phyloP scores from a whole-genome alignment of 2,888 invertebrate genomes.

The Teinopalpus imperialis region DNA sequence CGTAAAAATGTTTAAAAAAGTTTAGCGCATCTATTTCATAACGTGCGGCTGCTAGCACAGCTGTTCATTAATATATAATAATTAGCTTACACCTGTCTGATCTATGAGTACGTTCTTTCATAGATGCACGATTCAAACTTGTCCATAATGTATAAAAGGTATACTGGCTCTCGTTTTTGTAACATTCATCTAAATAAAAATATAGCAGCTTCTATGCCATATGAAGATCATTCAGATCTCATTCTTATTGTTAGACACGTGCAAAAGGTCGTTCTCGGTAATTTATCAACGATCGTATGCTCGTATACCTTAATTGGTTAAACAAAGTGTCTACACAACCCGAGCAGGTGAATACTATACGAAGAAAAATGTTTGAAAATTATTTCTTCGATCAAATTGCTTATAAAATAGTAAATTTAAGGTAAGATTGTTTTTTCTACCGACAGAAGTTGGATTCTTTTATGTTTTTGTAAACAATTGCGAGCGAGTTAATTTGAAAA shows the following conservation, averaged over 20 bases:
- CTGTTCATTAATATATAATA: slow-evolving; percentile 54
- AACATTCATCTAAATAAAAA: slow-evolving; percentile 2
- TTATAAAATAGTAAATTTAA: slow-evolving; percentile 23
- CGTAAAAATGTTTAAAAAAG: neutral
- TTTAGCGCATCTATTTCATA: too few relatives aligned
- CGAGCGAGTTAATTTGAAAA: slow-evolving; percentile 7
- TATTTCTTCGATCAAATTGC: slow-evolving; percentile 26
- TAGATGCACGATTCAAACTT: slow-evolving; percentile 5
- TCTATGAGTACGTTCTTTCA: slow-evolving; percentile 26
- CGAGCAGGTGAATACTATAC: slow-evolving; percentile 63
- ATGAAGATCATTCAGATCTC: neutral
- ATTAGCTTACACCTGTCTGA: slow-evolving; percentile 63
- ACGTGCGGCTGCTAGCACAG: too few relatives aligned
- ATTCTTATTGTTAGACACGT: slow-evolving; percentile 44
- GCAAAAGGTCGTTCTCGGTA: slow-evolving; percentile 55
- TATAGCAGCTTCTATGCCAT: neutral
- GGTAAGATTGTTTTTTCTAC: slow-evolving; percentile 14
- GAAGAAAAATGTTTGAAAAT: slow-evolving; percentile 39
- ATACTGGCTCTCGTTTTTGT: neutral
- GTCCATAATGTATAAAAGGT: neutral
- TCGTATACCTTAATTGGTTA: slow-evolving; percentile 58
- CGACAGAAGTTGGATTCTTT: neutral
- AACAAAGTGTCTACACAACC: slow-evolving; percentile 38
- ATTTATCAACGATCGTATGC: slow-evolving; percentile 55
- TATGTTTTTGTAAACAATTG: slow-evolving; percentile 4